Conservation (phyloP, 2,113 vertebrate species). For the Anseranas semipalmata region DNA sequence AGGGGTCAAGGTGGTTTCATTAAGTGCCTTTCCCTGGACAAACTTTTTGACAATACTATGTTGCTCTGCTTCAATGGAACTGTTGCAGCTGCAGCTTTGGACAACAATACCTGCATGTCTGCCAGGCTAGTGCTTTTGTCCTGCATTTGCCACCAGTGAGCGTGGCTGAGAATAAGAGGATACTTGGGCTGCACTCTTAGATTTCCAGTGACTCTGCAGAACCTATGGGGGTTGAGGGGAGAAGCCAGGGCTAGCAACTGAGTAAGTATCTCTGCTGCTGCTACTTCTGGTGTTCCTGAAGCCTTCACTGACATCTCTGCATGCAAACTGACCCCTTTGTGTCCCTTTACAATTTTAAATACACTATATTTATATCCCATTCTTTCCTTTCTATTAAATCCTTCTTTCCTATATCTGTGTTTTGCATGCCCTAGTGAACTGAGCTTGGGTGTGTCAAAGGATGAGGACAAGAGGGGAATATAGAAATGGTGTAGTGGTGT, state of each 20-base stretch:
- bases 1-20: background rate
- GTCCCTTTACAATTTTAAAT: background rate
- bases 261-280: background rate
- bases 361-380: background rate
- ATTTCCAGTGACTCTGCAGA: background rate
- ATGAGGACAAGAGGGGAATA: background rate
- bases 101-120: background rate
- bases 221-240: background rate
- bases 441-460: conserved; percentile 20
- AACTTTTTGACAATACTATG: background rate
- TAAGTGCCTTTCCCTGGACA: conserved; percentile 44
- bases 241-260: background rate
- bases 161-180: background rate
- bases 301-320: background rate
- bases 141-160: background rate
- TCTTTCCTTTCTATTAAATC: background rate
- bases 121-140: background rate
- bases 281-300: background rate
- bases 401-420: background rate
- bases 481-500: background rate
- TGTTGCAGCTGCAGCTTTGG: background rate
- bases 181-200: background rate
- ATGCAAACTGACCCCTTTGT: background rate
- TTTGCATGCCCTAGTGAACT: conserved; percentile 31
- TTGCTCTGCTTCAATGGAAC: background rate